Conservation (phyloP, 2,797 vertebrate genomes). For the Lithobates sylvaticus region DNA sequence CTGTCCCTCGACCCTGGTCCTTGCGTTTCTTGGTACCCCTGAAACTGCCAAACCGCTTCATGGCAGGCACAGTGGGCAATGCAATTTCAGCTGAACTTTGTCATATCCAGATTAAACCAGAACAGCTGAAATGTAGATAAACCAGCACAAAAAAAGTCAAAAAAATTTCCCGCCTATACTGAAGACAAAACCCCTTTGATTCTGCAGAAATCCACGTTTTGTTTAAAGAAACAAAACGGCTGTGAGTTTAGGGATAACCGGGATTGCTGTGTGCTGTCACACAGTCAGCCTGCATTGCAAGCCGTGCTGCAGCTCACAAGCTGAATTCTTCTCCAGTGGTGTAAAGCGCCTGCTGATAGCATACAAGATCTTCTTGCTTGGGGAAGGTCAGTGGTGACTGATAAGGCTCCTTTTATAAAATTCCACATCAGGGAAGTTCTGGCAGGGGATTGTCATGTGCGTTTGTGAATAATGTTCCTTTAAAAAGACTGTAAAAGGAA, state of each 20-base stretch:
- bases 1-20: slow-evolving; percentile 81
- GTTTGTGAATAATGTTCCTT: slow-evolving; percentile 75
- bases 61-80: slow-evolving; percentile 74
- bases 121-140: neutral
- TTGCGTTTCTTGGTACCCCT: slow-evolving; percentile 90
- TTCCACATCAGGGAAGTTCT: slow-evolving; percentile 63
- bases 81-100: slow-evolving; percentile 65
- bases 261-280: neutral
- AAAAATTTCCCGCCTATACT: neutral
- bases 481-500: slow-evolving; percentile 93
- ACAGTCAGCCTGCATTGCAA: slow-evolving; percentile 7
- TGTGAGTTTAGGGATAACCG: neutral
- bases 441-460: slow-evolving; percentile 86
- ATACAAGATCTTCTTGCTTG: slow-evolving; percentile 62
- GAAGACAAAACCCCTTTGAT: neutral
- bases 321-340: slow-evolving; percentile 63
- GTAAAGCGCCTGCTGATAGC: slow-evolving; percentile 51
- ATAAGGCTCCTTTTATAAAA: slow-evolving; percentile 62
- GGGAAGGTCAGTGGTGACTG: slow-evolving; percentile 65
- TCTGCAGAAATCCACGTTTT: slow-evolving; percentile 4
- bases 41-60: slow-evolving; percentile 96
- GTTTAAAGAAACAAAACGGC: neutral
- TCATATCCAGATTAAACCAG: slow-evolving; percentile 74
- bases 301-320: slow-evolving; percentile 40
- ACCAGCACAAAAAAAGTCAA: neutral